phyloP scores from a whole-genome alignment of 2,797 vertebrate species.

The Amblyopsis hoosieri region DNA sequence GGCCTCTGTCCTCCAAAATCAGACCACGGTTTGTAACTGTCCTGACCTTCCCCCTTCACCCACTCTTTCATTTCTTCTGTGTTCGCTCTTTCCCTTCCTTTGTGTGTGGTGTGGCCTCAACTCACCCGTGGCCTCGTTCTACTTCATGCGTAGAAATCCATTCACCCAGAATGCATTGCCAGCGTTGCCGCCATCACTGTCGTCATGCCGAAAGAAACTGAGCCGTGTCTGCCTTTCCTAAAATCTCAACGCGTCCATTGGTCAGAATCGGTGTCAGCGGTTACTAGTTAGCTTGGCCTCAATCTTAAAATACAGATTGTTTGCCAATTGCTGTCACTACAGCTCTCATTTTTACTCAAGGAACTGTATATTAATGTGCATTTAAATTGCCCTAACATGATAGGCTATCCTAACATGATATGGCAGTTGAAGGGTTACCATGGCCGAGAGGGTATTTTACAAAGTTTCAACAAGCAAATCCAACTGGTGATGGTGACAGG shows the following conservation, averaged over 20 bases:
- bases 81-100: slow-evolving; percentile 84
- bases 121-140: slow-evolving; percentile 85
- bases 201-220: slow-evolving; percentile 40
- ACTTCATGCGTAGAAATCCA: slow-evolving; percentile 85
- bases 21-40: slow-evolving; percentile 99
- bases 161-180: slow-evolving; percentile 78
- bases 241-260: slow-evolving; percentile 18
- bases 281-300: background rate
- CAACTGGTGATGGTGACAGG: no score
- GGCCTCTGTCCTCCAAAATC: slow-evolving; percentile 98
- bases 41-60: slow-evolving; percentile 74
- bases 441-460: no score
- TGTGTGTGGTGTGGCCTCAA: slow-evolving; percentile 90
- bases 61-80: slow-evolving; percentile 44
- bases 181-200: slow-evolving; percentile 38
- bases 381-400: no score
- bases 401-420: no score
- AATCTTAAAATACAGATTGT: no score
- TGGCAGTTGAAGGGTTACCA: no score
- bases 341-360: background rate
- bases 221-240: slow-evolving; percentile 34
- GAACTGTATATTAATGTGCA: background rate
- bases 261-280: slow-evolving; percentile 16
- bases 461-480: no score
- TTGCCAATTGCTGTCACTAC: no score